These are phyloP conservation scores for Sebastes nivosus DNA, from an alignment of 2,797 vertebrate species.

Conservation along the genomic window DNA sequence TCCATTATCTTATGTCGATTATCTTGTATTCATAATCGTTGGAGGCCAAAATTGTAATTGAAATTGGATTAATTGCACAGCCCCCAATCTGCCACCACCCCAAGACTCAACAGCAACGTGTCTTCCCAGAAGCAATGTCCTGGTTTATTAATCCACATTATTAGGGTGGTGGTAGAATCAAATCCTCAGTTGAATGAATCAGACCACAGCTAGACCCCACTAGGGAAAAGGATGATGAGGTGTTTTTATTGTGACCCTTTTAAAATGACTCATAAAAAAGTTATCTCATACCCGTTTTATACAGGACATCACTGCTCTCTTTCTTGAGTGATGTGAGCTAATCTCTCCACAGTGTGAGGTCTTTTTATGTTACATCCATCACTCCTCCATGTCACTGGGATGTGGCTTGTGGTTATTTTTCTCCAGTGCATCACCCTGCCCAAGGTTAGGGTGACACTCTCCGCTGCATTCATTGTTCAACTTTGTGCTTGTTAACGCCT, in stretches of 20 bases:
- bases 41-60: too few species aligned
- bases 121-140: not conserved
- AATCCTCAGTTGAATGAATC: not conserved
- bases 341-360: not conserved
- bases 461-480: not conserved
- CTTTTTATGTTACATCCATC: not conserved
- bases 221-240: not conserved
- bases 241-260: not conserved
- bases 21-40: too few species aligned
- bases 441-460: not conserved
- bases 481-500: not conserved
- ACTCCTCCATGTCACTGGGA: not conserved
- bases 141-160: not conserved
- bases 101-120: not conserved
- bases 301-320: not conserved
- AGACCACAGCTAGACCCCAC: not conserved
- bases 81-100: too few species aligned
- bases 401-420: not conserved
- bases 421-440: not conserved
- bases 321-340: not conserved
- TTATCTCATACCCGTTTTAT: not conserved
- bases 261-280: not conserved
- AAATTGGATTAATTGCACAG: too few species aligned
- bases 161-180: not conserved
- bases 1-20: too few species aligned